Evolutionary conservation across 2,888 invertebrate genomes (phyloP), one percentile per base, ranked within the genome.

Genomic region (Hipparchia semele): DNA sequence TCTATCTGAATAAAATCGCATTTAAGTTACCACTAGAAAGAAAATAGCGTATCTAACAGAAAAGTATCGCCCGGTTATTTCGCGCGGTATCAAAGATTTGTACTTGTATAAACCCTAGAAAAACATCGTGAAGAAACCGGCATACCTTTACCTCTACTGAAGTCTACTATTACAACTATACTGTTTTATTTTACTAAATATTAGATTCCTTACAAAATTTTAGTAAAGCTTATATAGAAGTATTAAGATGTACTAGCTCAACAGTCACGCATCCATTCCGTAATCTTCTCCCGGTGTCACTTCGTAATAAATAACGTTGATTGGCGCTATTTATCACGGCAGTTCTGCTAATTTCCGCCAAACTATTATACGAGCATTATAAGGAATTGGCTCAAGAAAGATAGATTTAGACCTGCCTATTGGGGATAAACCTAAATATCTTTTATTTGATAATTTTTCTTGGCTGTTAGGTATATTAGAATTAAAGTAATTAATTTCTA

Each of bases 291-390:
- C 13, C 56, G 56, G n/a, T 13, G 56, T 13, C 56, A 56, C 56
- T 7, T 13, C 56, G 13, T 13, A 7, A 56, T 56, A 56, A 56
- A 56, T 56, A 56, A 56, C 7, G 6, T 7, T 13, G 56, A 56
- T 56, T 56, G 56, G 56, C 56, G 56, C 56, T 13, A 56, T 56
- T 56, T 13, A 56, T 56, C 56, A 56, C n/a, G 54, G 12, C 53
- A 56, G 56, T 2, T 13, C 56, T 13, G 56, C 56, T 56, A 56
- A 56, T 56, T 56, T 56, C 13, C 56, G 56, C 56, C 23, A 23
- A 23, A 7, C 6, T 6, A 56, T 56, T 56, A 56, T 56, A 56
- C 56, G n/a, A 23, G 23, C 23, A 23, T 23, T 23, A 23, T 56
- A 13, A 8, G 13, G 56, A 56, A 56, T n/a, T 56, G n/a, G 6